Base-by-base conservation (phyloP, 2,797 vertebrate genomes). In the Coregonus sp. region DNA sequence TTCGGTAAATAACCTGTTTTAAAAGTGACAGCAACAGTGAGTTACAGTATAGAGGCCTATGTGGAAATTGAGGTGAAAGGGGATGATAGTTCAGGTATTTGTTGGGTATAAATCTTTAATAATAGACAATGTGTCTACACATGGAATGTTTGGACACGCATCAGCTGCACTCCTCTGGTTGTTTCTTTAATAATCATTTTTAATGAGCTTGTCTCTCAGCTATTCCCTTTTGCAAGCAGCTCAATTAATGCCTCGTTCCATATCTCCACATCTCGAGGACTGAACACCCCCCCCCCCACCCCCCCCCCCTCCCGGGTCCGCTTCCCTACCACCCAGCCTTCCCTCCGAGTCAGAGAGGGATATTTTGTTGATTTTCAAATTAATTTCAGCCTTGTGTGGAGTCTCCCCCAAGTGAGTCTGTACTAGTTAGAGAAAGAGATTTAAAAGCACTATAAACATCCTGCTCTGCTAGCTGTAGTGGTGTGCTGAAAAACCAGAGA, bases 171-270 rank as follows among this genome's bases (percentile, higher is more conserved):
- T 88, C 84, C 84, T 68, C 77, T 80, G 82, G 89, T 92, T 92
- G 75, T 93, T 94, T 90, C 92, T 93, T 94, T 95, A 93, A 94
- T 95, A 93, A 95, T 94, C 90, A 88, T 89, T 94, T 94, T 93
- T 94, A 94, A 95, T 94, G 93, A 95, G 93, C 92, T 91, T 93
- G 89, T 92, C 86, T 90, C 70, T 81, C 84, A 85, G 85, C 87
- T 92, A 92, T 92, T 85, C 81, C 85, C 87, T 82, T 82, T 83
- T 82, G 85, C 78, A 84, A 80, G 84, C 79, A 77, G 84, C 78
- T 87, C 87, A 87, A 88, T 88, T 87, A 88, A 87, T 87, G 85
- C 82, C 85, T 83, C 77, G 81, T 82, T 88, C 80, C 82, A 82
- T 87, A 85, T 88, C 85, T 87, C 78, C 80, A 83, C 84, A 83